Evolutionary conservation across 2,113 vertebrate species (phyloP), one percentile per base, ranked within the genome.

Genomic region (Sarotherodon lohbergeri): DNA sequence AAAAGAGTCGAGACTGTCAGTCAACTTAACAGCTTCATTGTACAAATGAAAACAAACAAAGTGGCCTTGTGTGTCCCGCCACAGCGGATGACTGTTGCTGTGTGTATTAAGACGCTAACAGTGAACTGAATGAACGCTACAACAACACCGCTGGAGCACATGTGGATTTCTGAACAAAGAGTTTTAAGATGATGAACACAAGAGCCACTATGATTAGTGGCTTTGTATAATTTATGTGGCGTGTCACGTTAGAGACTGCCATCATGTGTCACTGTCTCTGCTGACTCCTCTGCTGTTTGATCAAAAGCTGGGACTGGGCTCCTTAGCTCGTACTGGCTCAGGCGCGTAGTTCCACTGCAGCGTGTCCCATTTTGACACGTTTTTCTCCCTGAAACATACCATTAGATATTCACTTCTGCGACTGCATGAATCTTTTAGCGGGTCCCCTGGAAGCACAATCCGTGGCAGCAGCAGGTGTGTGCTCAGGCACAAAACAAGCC

Each of bases 351-450:
- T 76, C 54, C 79, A 22, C n/a, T 17, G 83, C 83, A 81, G 3
- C 6, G 3, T 22, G 90, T 83, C 84, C 84, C 54, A 57, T 29
- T 92, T 83, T 85, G 59, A 90, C 89, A 83, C 71, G 55, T 73
- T 56, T 17, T 89, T 39, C 73, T 52, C 27, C 50, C 80, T 55
- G 29, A 86, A 90, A 84, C 84, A 81, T 48, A 48, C 66, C 59
- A 82, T 90, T 88, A 90, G 68, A 89, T 89, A 91, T 85, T 81
- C 85, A 85, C n/a, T 86, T 84, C 86, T 82, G 66, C 86, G 41
- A 57, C 83, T 43, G 54, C 79, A 86, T 93, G 24, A 91, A 92
- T 93, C 86, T 91, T 94, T 94, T 5, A 95, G 66, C 4, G 14
- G 52, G 41, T 63, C 83, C 36, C 19, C 34, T 5, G 8, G 80